Percentiles rank a stretch among this genome's conserved stretches.
phyloP scores from a whole-genome alignment of 2,888 invertebrate species.

The Pharmacophagus antenor region DNA sequence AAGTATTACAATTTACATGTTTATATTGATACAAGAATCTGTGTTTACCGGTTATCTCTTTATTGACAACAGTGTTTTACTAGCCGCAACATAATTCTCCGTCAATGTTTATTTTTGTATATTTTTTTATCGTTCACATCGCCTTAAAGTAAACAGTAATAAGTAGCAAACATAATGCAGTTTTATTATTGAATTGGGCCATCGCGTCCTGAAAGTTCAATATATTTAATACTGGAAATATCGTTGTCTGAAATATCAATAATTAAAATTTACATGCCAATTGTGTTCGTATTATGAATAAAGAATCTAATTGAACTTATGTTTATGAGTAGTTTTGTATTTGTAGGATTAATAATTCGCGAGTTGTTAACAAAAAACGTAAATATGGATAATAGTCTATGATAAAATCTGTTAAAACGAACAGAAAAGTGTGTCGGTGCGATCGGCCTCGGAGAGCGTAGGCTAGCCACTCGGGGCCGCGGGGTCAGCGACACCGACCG shows the following conservation, averaged over 20 bases:
- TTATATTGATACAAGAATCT: background rate
- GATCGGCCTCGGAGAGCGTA: constrained; percentile 46
- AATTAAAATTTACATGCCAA: no score
- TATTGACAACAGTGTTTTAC: no score
- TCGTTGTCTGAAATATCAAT: no score
- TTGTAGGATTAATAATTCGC: constrained; percentile 1
- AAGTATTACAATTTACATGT: background rate
- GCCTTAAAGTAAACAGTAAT: no score
- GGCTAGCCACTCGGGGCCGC: constrained; percentile 63
- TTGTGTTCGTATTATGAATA: background rate
- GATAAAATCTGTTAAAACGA: constrained; percentile 40
- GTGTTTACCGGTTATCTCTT: background rate
- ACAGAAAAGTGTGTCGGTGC: constrained; percentile 54
- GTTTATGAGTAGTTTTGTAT: background rate
- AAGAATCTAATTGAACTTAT: background rate
- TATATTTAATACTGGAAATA: no score
- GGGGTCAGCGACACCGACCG: constrained; percentile 71
- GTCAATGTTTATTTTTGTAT: background rate
- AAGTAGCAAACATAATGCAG: no score
- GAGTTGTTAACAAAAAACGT: background rate
- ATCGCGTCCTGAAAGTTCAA: no score
- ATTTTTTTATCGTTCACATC: no score
- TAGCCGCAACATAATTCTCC: background rate
- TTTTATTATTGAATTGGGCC: no score
- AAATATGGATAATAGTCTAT: constrained; percentile 23